Evolutionary conservation across 2,113 vertebrate species (phyloP), one percentile per base, ranked within the genome.

Genomic region (Suncus etruscus): DNA sequence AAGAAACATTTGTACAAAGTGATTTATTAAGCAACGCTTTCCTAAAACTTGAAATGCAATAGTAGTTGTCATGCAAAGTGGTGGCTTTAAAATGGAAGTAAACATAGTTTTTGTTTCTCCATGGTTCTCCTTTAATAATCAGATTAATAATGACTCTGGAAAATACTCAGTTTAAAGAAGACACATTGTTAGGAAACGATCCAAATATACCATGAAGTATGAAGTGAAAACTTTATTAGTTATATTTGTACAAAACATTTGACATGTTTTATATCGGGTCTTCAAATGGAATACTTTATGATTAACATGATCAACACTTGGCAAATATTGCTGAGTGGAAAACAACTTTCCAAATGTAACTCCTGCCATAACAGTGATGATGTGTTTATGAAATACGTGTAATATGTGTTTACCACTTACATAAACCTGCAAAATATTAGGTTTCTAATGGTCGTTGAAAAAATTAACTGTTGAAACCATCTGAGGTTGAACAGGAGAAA

Each of bases 21-120:
- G 47, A 65, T 78, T 83, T 92, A 91, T 94, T 89, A 27, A 75
- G 83, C 3, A 1, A 7, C 82, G 94, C 94, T 50, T 92, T 31
- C 58, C 25, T 75, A 79, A 47, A 94, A 90, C 48, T 76, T 12
- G 4, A 61, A 11, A 50, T 24, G 39, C 86, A 81, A 91, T 63
- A 73, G 47, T 16, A 66, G 69, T 87, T 74, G 9, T 75, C 45
- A 66, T 45, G 1, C 9, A 85, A 83, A 90, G 82, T 20, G 4
- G 22, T 16, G 0, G 9, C 69, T 87, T 93, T 84, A 76, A 86
- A 20, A 5, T 75, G 31, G 96, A 75, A 4, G 15, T 0, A 0
- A 65, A 45, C 10, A 45, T 8, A 75, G 18, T 70, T 89, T 81
- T 66, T 70, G 89, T 45, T 68, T 84, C 91, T 90, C 82, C 3